A percentile compares a stretch with the other conserved stretches of the same genome.
Evolutionary conservation across 2,113 vertebrate genomes (phyloP).

Genomic region (Copsychus sechellarum): DNA sequence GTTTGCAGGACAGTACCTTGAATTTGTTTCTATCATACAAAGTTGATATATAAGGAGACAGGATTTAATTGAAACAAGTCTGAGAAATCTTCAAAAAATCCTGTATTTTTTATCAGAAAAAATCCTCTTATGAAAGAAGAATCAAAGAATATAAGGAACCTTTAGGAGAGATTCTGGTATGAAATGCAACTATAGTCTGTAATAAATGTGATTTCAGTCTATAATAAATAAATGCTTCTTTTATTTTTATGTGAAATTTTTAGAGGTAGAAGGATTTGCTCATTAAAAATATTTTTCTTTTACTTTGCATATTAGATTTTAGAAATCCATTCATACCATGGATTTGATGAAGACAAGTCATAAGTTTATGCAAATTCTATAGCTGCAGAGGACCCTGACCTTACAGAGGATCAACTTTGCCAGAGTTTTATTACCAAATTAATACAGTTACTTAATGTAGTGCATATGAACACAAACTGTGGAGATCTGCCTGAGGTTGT

Average conservation of each 20-base stretch:
- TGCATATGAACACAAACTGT: background rate
- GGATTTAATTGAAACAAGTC: constrained; percentile 48
- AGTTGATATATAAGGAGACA: background rate
- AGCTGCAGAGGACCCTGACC: background rate
- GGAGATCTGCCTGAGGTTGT: background rate
- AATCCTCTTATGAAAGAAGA: background rate
- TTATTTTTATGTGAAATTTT: background rate
- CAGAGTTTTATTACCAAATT: background rate
- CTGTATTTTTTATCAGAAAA: constrained; percentile 1
- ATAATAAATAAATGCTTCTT: background rate
- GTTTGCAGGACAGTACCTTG: constrained; percentile 53
- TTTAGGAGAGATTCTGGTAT: background rate
- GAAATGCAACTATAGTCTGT: background rate
- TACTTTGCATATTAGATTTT: background rate
- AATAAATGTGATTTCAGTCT: background rate
- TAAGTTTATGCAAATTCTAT: constrained; percentile 19
- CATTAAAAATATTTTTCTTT: background rate
- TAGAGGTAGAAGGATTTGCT: background rate
- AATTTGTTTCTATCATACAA: constrained; percentile 44
- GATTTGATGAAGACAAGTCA: background rate
- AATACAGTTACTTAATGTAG: background rate
- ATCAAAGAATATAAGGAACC: background rate
- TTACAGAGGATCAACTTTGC: background rate
- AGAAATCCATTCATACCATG: background rate
- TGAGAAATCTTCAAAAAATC: background rate